Evolutionary conservation across 1,140 invertebrate genomes (phyloP).

Genomic region (Danaus plexippus): DNA sequence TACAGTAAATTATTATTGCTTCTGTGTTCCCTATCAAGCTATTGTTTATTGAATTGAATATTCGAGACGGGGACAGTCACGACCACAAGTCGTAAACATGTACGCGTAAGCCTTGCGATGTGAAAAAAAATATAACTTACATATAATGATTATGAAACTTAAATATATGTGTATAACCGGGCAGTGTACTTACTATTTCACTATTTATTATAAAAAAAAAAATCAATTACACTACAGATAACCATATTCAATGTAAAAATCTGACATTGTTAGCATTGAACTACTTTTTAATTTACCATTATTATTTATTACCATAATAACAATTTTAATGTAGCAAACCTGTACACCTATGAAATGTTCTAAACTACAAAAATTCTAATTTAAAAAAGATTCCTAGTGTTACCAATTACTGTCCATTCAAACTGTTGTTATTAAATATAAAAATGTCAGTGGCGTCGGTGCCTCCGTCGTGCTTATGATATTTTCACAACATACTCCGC

Average conservation of each 20-base stretch:
- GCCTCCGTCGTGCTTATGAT: no score
- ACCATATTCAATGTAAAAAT: slow-evolving; percentile 3
- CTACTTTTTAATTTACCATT: slow-evolving; percentile 5
- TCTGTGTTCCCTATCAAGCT: slow-evolving; percentile 26
- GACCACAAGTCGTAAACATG: not conserved
- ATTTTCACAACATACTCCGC: no score
- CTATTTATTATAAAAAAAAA: slow-evolving; percentile 12
- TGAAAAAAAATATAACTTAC: not conserved
- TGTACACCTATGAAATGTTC: slow-evolving; percentile 4
- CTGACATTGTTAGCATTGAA: slow-evolving; percentile 21
- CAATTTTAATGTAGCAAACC: no score
- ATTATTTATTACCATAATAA: no score
- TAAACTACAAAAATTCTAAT: slow-evolving; percentile 12
- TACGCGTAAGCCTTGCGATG: not conserved
- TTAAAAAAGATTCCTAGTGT: slow-evolving; percentile 8
- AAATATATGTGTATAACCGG: slow-evolving; percentile 24
- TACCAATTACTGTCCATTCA: no score
- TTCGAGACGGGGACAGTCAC: slow-evolving; percentile 14
- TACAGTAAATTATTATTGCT: slow-evolving; percentile 43
- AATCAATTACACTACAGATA: slow-evolving; percentile 15
- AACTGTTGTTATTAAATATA: no score
- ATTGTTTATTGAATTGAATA: slow-evolving; percentile 22
- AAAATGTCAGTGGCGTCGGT: no score
- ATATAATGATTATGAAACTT: slow-evolving; percentile 10
- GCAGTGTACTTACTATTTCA: slow-evolving; percentile 29